Evolutionary conservation across 2,888 invertebrate species (phyloP), one percentile per base, ranked within the genome.

Genomic region (Tryphoninae sp.): DNA sequence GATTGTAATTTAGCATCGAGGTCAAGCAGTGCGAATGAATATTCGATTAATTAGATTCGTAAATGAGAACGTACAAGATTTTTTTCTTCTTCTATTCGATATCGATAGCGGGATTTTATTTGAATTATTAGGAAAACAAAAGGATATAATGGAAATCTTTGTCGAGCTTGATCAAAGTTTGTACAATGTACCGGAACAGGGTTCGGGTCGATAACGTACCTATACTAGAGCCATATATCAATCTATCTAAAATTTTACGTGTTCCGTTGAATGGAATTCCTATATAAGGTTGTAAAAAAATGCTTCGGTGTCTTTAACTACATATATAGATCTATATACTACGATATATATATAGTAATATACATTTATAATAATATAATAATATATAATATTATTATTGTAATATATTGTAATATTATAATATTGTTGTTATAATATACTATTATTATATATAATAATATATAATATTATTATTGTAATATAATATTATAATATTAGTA

Each of bases 241-340:
- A 58, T 9, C 9, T 22, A 22, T 58, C 58, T 9, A 33, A 61
- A 61, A 61, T n/a, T 26, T 61, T 61, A 61, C 7, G 59, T 6
- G 1, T 2, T 11, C 6, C 53, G 8, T 55, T 6, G 4, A 68
- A 55, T n/a, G 26, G 33, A 22, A 58, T 55, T 33, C 26, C 19
- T 40, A 13, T 55, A 55, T 8, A 8, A 13, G 69, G 13, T 40
- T 51, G 23, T 59, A 49, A 19, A 71, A 49, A 1, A 11, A 55
- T 53, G 16, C 42, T 26, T 16, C 23, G 23, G 13, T 13, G 51
- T 51, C 23, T 13, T 71, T 8, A 23, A 4, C n/a, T 64, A 19
- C 19, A 19, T 16, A 62, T 33, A 59, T 55, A 19, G 1, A 59
- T 9, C 26, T 23, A 13, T 8, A 26, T 45, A 45, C 1, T 26